A percentile compares a stretch with the other conserved stretches of the same genome.
Evolutionary conservation across 2,797 vertebrate species (phyloP).

Genomic region (Poecilia wingei): DNA sequence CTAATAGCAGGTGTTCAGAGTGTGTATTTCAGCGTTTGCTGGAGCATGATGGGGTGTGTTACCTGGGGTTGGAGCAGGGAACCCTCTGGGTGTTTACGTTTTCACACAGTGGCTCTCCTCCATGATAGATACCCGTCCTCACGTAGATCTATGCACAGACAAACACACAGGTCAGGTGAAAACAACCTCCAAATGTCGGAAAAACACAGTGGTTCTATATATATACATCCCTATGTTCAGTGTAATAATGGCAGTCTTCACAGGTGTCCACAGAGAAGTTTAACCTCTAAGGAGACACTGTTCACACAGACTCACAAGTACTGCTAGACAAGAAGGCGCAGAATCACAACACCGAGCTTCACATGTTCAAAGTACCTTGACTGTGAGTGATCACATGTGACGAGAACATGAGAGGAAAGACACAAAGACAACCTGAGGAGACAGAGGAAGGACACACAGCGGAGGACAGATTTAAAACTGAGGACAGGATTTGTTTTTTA

Average conservation of each 20-base stretch:
- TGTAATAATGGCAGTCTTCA: background rate
- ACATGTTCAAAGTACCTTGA: background rate
- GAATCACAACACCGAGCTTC: constrained; percentile 2
- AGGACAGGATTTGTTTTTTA: background rate
- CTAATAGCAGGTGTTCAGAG: background rate
- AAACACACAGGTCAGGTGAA: constrained; percentile 9
- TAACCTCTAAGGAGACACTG: background rate
- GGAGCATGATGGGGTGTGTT: constrained; percentile 9
- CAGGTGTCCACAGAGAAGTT: background rate
- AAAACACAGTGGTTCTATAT: background rate
- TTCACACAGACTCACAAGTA: background rate
- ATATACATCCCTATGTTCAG: background rate
- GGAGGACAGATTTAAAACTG: constrained; percentile 12
- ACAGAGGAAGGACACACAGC: constrained; percentile 7
- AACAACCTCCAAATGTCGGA: background rate
- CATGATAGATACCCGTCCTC: constrained; percentile 95
- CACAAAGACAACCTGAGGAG: background rate
- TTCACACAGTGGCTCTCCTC: constrained; percentile 95
- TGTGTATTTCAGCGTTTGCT: background rate
- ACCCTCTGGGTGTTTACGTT: constrained; percentile 97
- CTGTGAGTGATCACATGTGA: constrained; percentile 4
- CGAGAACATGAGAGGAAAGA: constrained; percentile 8
- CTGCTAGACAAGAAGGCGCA: background rate
- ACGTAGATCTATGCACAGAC: constrained; percentile 89
- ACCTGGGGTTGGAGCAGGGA: constrained; percentile 96